A percentile compares a stretch with the other conserved stretches of the same genome.
These are phyloP conservation scores for Clivina fossor DNA, from an alignment of 2,888 invertebrate genomes.

Conservation along the genomic window DNA sequence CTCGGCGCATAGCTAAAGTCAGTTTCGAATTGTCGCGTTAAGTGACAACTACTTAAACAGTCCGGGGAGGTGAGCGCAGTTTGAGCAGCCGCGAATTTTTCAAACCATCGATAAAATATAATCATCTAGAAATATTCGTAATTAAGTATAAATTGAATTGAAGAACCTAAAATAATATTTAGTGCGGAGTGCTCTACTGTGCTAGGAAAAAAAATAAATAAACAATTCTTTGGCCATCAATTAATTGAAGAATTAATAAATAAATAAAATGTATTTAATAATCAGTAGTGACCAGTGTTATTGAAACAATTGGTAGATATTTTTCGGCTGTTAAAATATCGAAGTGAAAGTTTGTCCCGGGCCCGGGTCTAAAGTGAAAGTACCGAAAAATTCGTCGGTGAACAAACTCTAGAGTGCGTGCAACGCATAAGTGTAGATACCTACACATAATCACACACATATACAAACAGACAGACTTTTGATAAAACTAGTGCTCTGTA, in stretches of 20 bases:
- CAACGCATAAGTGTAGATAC: neutral
- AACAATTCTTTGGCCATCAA: too few species aligned
- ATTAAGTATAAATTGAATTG: neutral
- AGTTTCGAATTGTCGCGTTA: too few species aligned
- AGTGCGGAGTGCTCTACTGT: constrained; percentile 1
- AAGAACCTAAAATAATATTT: neutral
- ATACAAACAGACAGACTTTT: constrained; percentile 21
- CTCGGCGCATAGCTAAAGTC: too few species aligned
- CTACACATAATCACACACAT: constrained; percentile 1
- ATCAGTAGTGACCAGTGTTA: too few species aligned
- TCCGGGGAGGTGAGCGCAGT: constrained; percentile 44
- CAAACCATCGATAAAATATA: neutral
- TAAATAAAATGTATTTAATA: neutral
- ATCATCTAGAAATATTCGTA: neutral
- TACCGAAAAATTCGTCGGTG: constrained; percentile 40
- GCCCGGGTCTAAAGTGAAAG: constrained; percentile 52
- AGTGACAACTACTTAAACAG: too few species aligned
- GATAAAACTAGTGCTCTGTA: too few species aligned
- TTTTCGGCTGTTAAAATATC: too few species aligned
- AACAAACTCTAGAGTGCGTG: constrained; percentile 9
- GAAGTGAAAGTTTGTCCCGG: constrained; percentile 56
- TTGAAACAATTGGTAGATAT: constrained; percentile 48
- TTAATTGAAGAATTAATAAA: too few species aligned
- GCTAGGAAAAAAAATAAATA: too few species aligned
- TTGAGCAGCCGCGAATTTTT: constrained; percentile 34